These are phyloP conservation scores for Felis chaus DNA, from an alignment of 2,113 vertebrate genomes.

Conservation along the genomic window DNA sequence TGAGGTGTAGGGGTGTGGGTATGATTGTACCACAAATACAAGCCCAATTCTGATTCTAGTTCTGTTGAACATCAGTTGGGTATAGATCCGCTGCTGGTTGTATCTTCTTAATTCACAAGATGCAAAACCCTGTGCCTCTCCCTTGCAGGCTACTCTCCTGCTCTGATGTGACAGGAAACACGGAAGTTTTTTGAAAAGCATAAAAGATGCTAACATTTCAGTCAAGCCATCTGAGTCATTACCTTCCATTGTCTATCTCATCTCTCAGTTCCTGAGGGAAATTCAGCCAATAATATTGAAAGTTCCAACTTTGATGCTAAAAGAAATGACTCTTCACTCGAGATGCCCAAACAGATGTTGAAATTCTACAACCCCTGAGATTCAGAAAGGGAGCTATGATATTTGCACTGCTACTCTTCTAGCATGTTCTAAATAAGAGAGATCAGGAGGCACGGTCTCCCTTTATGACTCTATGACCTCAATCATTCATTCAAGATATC, in stretches of 20 bases:
- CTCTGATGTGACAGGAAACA: not conserved
- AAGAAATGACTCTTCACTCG: not conserved
- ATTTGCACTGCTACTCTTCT: not conserved
- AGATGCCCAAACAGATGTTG: not conserved
- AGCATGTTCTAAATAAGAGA: not conserved
- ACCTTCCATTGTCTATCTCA: not conserved
- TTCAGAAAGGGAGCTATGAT: not conserved
- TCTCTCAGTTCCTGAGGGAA: not conserved
- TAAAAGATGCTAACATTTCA: not conserved
- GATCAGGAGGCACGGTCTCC: accelerated
- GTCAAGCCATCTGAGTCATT: not conserved
- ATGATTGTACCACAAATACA: not conserved
- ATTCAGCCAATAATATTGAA: not conserved
- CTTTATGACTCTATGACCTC: not conserved
- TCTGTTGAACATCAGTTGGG: not conserved
- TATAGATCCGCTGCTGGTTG: not conserved
- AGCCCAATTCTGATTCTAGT: not conserved
- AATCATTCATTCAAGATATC: not conserved
- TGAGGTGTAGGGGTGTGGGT: not conserved
- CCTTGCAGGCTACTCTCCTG: not conserved
- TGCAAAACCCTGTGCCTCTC: not conserved
- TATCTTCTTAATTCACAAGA: not conserved
- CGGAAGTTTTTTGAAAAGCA: not conserved
- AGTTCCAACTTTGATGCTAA: not conserved
- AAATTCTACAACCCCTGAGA: not conserved